Evolutionary conservation across 2,888 invertebrate genomes (phyloP).

Genomic region (Apomyelois bistriatella): DNA sequence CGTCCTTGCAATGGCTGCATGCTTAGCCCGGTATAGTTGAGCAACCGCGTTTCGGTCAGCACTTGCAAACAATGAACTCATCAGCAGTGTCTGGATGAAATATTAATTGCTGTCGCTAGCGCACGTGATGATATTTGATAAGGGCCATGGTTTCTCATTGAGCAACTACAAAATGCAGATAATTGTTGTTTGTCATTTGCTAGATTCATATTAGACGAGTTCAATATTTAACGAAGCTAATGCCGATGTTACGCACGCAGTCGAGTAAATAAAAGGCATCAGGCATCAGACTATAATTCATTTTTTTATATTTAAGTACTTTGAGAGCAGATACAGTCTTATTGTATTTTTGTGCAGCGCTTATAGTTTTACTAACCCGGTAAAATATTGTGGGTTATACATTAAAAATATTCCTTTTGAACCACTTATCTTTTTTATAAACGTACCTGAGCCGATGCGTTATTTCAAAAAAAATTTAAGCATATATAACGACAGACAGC

Average conservation of each 20-base stretch:
- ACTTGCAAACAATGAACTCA: slow-evolving; percentile 74
- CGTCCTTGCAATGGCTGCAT: slow-evolving; percentile 52
- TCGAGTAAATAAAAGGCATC: neutral
- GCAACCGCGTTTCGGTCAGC: slow-evolving; percentile 59
- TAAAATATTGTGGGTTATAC: no score
- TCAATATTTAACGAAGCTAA: slow-evolving; percentile 2
- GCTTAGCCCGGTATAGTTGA: slow-evolving; percentile 48
- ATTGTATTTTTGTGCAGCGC: no score
- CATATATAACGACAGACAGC: no score
- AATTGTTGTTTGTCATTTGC: slow-evolving; percentile 16
- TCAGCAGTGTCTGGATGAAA: slow-evolving; percentile 51
- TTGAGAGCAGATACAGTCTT: no score
- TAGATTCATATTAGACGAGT: slow-evolving; percentile 11
- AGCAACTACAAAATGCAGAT: slow-evolving; percentile 15
- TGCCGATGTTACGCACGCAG: neutral
- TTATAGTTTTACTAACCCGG: no score
- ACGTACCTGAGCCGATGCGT: no score
- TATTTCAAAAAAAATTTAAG: no score
- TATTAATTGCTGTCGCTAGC: slow-evolving; percentile 58
- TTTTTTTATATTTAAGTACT: no score
- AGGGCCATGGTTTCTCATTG: slow-evolving; percentile 28
- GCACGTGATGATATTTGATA: slow-evolving; percentile 40
- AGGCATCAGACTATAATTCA: no score
- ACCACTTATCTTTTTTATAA: no score
- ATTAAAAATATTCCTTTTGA: no score